Conservation (phyloP, 2,113 vertebrate genomes). For the Equus przewalskii region DNA sequence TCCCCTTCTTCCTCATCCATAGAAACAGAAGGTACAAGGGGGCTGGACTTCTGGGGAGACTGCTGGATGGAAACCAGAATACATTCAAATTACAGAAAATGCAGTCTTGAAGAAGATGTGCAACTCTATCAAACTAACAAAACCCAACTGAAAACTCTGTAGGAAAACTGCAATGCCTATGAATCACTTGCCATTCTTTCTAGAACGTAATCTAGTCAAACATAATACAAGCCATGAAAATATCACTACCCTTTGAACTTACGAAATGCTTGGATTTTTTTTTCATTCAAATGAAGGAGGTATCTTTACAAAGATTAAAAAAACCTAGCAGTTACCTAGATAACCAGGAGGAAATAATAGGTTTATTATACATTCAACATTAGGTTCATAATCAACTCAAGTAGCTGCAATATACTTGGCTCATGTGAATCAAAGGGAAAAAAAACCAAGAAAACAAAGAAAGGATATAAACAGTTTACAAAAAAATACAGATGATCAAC, state of each 20-base stretch:
- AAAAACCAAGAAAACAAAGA: background rate
- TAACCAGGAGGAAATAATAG: background rate
- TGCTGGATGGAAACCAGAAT: constrained; percentile 45
- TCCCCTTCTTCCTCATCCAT: constrained; percentile 92
- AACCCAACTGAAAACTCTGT: background rate
- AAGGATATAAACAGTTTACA: background rate
- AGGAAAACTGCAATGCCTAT: background rate
- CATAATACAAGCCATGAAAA: background rate
- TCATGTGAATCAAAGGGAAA: background rate
- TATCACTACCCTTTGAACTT: background rate
- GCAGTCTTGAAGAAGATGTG: background rate
- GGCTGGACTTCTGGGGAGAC: constrained; percentile 59
- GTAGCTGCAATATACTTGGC: constrained; percentile 22
- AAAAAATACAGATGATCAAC: constrained; percentile 12
- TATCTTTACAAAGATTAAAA: background rate
- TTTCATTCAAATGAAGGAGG: background rate
- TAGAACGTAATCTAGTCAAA: constrained; percentile 19
- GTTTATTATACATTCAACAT: background rate
- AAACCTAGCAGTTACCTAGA: background rate
- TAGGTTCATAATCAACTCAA: constrained; percentile 21
- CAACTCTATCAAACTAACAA: background rate
- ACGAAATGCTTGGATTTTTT: constrained; percentile 1
- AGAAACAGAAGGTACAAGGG: background rate
- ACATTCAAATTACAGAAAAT: constrained; percentile 26
- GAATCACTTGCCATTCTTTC: background rate